A percentile compares a stretch with the other conserved stretches of the same genome.
These are phyloP conservation scores for Ceryle rudis DNA, from an alignment of 2,797 vertebrate species.

Conservation along the genomic window DNA sequence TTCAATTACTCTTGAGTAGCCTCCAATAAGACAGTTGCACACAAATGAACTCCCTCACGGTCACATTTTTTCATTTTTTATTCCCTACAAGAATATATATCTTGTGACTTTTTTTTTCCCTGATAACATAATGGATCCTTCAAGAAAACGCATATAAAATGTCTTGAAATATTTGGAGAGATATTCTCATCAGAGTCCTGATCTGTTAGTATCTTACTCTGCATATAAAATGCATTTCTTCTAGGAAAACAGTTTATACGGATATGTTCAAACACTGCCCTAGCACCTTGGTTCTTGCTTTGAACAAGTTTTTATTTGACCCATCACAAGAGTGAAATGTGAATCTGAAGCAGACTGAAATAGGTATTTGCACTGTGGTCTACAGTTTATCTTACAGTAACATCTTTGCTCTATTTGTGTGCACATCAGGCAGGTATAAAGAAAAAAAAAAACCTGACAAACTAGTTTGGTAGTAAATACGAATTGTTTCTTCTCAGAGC, in stretches of 20 bases:
- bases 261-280: neutral
- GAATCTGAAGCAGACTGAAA: neutral
- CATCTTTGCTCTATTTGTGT: neutral
- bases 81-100: constrained; percentile 16
- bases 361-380: neutral
- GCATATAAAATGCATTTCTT: constrained; percentile 42
- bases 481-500: neutral
- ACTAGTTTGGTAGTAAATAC: neutral
- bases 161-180: constrained; percentile 48
- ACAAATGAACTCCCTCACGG: constrained; percentile 5
- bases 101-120: neutral
- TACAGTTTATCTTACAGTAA: neutral
- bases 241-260: constrained; percentile 7
- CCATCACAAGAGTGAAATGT: neutral
- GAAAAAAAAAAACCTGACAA: neutral
- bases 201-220: constrained; percentile 59
- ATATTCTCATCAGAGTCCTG: neutral
- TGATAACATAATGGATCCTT: constrained; percentile 62
- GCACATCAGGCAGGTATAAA: neutral
- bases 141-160: constrained; percentile 54
- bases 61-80: constrained; percentile 39
- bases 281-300: neutral
- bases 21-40: neutral
- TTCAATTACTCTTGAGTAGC: neutral
- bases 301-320: neutral